Evolutionary conservation across 2,888 invertebrate genomes (phyloP), one percentile per base, ranked within the genome.

Genomic region (Serripes groenlandicus): DNA sequence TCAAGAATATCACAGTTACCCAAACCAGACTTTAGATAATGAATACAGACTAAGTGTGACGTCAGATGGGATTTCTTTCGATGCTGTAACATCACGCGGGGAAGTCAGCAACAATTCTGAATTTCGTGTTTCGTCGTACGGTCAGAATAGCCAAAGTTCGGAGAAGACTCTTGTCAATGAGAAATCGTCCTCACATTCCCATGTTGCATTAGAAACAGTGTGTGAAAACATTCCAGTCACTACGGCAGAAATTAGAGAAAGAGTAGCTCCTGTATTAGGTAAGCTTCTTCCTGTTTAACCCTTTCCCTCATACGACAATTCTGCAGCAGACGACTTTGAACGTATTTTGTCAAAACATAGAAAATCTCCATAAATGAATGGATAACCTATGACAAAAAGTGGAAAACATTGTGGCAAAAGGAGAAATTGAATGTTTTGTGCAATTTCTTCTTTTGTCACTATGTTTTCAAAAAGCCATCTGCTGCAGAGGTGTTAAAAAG

Each of bases 1-100:
- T 83, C 85, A 86, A 70, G 83, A 79, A 56, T 88, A 86, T 78
- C 81, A 81, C 9, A 81, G 78, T 60, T 88, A 85, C 77, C 79
- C 79, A 5, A 77, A 77, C 78, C 77, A 78, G 72, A 78, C 75
- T 42, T 74, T 75, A 18, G 79, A 84, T 30, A 62, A 42, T 1
- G 86, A 84, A 15, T 60, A 82, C 26, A 76, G 81, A 68, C 70
- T 77, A 11, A 80, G 83, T 60, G 56, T 78, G 28, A 32, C 80
- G 26, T 76, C 83, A 3, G 85, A 85, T 75, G 58, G 32, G 21
- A 72, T 56, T 26, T 83, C 83, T 28, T 68, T 85, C 30, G 83
- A 70, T 37, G 77, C 87, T 30, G 75, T 69, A 18, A 82, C 84
- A 70, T 78, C 82, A n/a, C 75, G 81, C 42, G 85, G 78, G 42